phyloP scores from a whole-genome alignment of 2,888 invertebrate species.

The Minunthozetes semirufus region DNA sequence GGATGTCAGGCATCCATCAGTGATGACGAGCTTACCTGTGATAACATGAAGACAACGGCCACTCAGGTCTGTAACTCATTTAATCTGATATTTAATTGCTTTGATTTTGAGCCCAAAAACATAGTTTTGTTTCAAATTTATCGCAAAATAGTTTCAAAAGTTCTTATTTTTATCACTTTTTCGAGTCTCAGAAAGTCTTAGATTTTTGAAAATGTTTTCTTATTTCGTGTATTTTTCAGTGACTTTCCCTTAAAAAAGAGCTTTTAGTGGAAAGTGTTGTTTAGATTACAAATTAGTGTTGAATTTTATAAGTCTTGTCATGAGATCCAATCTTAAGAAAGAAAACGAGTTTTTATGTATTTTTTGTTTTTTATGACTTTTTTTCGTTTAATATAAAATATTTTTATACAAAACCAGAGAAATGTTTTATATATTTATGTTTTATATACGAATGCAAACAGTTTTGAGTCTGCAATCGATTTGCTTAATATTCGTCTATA shows the following conservation, averaged over 20 bases:
- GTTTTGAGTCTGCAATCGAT: neutral
- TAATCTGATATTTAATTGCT: neutral
- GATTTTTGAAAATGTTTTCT: neutral
- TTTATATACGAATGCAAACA: too few relatives aligned
- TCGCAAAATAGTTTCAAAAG: neutral
- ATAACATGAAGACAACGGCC: slow-evolving; percentile 27
- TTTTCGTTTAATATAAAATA: neutral
- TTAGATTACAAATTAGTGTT: slow-evolving; percentile 16
- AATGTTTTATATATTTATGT: neutral
- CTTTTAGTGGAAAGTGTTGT: neutral
- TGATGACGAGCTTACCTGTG: slow-evolving; percentile 18
- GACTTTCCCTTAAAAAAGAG: neutral
- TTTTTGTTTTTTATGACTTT: neutral
- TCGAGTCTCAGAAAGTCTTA: neutral
- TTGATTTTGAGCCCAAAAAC: neutral
- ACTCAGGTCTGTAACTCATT: slow-evolving; percentile 3
- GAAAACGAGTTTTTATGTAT: neutral
- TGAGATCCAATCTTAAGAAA: neutral
- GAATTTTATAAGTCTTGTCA: neutral
- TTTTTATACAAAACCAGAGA: neutral
- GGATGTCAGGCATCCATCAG: slow-evolving; percentile 27
- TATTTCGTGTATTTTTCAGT: neutral
- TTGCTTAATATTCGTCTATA: neutral
- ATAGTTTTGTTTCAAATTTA: neutral
- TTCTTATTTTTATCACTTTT: neutral